phyloP scores from a whole-genome alignment of 2,113 vertebrate genomes.

The Oryzias curvinotus region DNA sequence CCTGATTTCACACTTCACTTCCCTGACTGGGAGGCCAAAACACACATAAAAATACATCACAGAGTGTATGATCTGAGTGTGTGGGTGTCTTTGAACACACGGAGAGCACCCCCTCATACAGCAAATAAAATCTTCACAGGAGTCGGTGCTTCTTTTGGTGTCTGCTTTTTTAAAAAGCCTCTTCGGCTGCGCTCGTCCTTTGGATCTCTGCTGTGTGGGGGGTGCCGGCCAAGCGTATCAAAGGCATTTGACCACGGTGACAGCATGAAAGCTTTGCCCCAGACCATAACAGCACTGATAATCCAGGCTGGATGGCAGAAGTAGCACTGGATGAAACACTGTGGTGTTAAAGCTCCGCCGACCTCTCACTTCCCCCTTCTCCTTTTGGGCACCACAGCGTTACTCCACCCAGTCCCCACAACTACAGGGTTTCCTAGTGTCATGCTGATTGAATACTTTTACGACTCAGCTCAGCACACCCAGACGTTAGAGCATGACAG shows the following conservation, averaged over 20 bases:
- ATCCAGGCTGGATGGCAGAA: slow-evolving; percentile 59
- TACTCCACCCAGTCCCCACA: slow-evolving; percentile 12
- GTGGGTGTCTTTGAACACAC: slow-evolving; percentile 53
- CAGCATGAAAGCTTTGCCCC: slow-evolving; percentile 62
- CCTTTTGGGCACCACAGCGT: slow-evolving; percentile 18
- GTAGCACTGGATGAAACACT: slow-evolving; percentile 50
- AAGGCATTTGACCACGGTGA: slow-evolving; percentile 69
- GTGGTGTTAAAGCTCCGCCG: slow-evolving; percentile 18
- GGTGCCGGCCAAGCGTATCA: slow-evolving; percentile 57
- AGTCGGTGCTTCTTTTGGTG: slow-evolving; percentile 40
- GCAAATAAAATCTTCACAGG: slow-evolving; percentile 33
- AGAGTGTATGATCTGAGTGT: slow-evolving; percentile 40
- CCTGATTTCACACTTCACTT: slow-evolving; percentile 51
- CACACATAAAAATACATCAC: slow-evolving; percentile 33
- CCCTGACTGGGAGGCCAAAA: slow-evolving; percentile 26
- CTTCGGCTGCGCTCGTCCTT: slow-evolving; percentile 39
- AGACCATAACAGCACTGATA: slow-evolving; percentile 59
- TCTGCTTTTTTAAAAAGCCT: slow-evolving; percentile 28
- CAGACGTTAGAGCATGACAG: slow-evolving; percentile 27
- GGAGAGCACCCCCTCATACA: slow-evolving; percentile 1
- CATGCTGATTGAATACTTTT: slow-evolving; percentile 27
- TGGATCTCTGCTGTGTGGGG: slow-evolving; percentile 50
- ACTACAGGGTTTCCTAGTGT: slow-evolving; percentile 13
- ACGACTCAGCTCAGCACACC: slow-evolving; percentile 25
- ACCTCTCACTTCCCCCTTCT: slow-evolving; percentile 26